Percentiles rank a stretch among this genome's conserved stretches.
Evolutionary conservation across 2,797 vertebrate species (phyloP).

Genomic region (Melanogrammus aeglefinus): DNA sequence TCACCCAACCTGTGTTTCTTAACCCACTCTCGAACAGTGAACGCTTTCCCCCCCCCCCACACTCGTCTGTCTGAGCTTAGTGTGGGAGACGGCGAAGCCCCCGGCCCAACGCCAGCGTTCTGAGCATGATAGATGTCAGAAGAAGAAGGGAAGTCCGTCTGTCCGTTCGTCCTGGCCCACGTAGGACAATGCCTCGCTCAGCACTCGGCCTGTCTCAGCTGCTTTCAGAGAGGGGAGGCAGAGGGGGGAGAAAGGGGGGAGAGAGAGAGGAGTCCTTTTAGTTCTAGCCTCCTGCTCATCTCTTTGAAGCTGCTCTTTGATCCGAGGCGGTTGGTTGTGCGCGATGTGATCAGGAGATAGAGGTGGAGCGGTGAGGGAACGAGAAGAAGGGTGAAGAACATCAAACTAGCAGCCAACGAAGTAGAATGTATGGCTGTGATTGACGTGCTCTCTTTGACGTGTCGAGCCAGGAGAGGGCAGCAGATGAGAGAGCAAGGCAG

Average conservation of each 20-base stretch:
- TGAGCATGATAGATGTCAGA: too few species aligned
- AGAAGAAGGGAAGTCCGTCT: too few species aligned
- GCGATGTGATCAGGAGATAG: conserved; percentile 71
- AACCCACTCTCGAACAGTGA: too few species aligned
- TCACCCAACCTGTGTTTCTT: conserved; percentile 18
- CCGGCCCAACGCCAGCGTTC: too few species aligned
- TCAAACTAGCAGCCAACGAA: conserved; percentile 58
- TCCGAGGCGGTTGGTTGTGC: conserved; percentile 67
- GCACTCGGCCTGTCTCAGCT: conserved; percentile 29
- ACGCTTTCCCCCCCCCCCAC: conserved; percentile 14
- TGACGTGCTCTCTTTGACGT: conserved; percentile 46
- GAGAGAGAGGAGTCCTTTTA: conserved; percentile 55
- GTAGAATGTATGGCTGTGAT: conserved; percentile 49
- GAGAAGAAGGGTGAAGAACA: conserved; percentile 39
- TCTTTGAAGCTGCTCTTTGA: conserved; percentile 80
- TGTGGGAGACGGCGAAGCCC: conserved; percentile 1
- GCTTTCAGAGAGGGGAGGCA: conserved; percentile 52
- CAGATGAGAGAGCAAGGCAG: conserved; percentile 17
- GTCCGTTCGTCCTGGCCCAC: too few species aligned
- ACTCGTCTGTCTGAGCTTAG: conserved; percentile 12
- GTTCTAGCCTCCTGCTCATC: conserved; percentile 63
- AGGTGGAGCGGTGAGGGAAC: background rate
- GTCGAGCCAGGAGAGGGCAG: conserved; percentile 44
- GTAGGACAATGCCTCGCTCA: conserved; percentile 14
- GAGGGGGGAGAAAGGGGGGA: conserved; percentile 25